Percentiles rank a stretch among this genome's conserved stretches.
Evolutionary conservation across 2,113 vertebrate genomes (phyloP).

Genomic region (Pterocles orientalis): DNA sequence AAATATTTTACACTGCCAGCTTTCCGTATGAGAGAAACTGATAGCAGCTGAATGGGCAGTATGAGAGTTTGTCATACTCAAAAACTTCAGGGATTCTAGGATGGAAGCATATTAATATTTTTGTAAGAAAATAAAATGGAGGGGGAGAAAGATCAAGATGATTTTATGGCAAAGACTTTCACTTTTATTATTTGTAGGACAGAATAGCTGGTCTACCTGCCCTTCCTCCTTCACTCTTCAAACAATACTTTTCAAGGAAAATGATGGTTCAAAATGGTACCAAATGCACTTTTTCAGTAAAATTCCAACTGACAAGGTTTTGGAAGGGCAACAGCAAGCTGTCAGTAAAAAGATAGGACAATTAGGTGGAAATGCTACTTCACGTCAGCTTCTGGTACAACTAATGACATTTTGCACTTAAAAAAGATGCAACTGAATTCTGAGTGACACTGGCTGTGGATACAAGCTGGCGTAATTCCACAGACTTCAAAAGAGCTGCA

Average conservation of each 20-base stretch:
- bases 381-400: conserved; percentile 57
- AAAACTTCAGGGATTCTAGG: not conserved
- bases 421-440: conserved; percentile 61
- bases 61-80: not conserved
- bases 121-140: not conserved
- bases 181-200: not conserved
- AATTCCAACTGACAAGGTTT: conserved; percentile 60
- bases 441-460: conserved; percentile 27
- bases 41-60: not conserved
- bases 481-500: not conserved
- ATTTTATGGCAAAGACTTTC: not conserved
- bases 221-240: not conserved
- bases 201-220: not conserved
- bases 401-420: conserved; percentile 67
- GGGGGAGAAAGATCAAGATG: not conserved
- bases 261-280: conserved; percentile 39
- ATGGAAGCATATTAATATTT: not conserved
- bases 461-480: conserved; percentile 35
- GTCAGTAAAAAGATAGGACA: conserved; percentile 59
- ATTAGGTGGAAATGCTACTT: conserved; percentile 58
- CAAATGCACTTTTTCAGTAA: conserved; percentile 49
- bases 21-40: not conserved
- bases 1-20: not conserved
- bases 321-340: conserved; percentile 43
- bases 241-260: conserved; percentile 27